phyloP scores from a whole-genome alignment of 2,888 invertebrate genomes.

The Halictus quadricinctus region DNA sequence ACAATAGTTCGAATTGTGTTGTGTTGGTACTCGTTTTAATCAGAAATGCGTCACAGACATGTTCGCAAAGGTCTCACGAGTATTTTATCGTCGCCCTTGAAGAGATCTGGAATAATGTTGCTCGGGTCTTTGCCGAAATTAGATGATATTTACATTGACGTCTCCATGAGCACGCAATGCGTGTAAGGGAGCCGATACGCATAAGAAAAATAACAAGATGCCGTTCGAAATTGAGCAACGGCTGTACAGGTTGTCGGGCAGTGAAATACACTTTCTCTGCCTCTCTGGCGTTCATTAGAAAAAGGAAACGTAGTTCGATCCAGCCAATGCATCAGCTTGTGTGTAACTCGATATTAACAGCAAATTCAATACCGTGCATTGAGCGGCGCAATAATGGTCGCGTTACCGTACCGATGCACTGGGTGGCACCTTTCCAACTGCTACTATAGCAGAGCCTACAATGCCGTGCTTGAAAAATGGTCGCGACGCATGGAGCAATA shows the following conservation, averaged over 20 bases:
- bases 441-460: background rate
- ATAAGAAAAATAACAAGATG: background rate
- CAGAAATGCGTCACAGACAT: background rate
- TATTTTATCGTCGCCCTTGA: background rate
- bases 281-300: background rate
- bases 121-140: background rate
- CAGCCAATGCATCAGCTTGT: background rate
- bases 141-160: slow-evolving; percentile 13
- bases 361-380: slow-evolving; percentile 16
- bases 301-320: background rate
- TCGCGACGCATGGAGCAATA: background rate
- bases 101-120: background rate
- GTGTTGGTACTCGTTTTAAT: background rate
- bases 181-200: background rate
- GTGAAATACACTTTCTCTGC: background rate
- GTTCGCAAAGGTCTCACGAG: background rate
- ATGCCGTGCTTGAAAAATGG: background rate
- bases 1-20: background rate
- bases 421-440: background rate
- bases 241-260: background rate
- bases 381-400: slow-evolving; percentile 14
- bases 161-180: background rate
- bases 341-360: slow-evolving; percentile 13
- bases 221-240: background rate
- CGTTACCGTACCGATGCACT: background rate